Evolutionary conservation across 35 echinoderm and acorn worm species (phyloP).

Genomic region (Acanthaster planci): DNA sequence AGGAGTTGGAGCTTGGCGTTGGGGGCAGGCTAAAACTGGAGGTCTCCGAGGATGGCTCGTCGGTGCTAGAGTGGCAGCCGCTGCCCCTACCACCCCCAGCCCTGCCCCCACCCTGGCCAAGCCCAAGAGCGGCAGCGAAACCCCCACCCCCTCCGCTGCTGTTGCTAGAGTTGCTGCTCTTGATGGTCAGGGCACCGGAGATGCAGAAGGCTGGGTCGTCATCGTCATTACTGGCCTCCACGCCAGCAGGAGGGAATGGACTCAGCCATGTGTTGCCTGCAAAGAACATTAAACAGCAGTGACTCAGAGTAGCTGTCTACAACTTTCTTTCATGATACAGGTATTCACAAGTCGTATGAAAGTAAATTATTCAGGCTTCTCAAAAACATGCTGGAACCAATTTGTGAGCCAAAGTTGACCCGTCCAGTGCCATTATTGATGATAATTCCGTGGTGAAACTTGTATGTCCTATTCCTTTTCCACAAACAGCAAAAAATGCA

Average conservation of each 20-base stretch:
- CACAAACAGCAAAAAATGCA: no score
- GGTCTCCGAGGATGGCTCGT: slow-evolving; percentile 15
- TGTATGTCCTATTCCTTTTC: no score
- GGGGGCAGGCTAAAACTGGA: not conserved
- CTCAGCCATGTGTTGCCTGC: slow-evolving; percentile 4
- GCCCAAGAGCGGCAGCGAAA: slow-evolving; percentile 62
- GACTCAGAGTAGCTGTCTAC: no score
- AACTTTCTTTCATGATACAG: no score
- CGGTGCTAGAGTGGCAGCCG: slow-evolving; percentile 72
- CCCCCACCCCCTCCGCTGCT: slow-evolving; percentile 69
- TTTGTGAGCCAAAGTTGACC: no score
- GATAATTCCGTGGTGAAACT: no score
- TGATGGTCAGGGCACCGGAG: slow-evolving; percentile 85
- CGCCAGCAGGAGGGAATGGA: not conserved
- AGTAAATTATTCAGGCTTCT: no score
- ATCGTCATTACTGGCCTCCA: slow-evolving; percentile 5
- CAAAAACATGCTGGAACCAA: no score
- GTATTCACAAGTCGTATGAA: no score
- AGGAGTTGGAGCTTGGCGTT: not conserved
- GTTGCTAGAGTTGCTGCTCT: slow-evolving; percentile 69
- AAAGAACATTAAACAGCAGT: not conserved
- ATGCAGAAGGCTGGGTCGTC: slow-evolving; percentile 51
- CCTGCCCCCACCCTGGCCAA: slow-evolving; percentile 72
- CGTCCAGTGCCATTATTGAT: no score
- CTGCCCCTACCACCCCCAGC: no score